phyloP scores from a whole-genome alignment of 2,797 vertebrate species.

The Microcaecilia unicolor region DNA sequence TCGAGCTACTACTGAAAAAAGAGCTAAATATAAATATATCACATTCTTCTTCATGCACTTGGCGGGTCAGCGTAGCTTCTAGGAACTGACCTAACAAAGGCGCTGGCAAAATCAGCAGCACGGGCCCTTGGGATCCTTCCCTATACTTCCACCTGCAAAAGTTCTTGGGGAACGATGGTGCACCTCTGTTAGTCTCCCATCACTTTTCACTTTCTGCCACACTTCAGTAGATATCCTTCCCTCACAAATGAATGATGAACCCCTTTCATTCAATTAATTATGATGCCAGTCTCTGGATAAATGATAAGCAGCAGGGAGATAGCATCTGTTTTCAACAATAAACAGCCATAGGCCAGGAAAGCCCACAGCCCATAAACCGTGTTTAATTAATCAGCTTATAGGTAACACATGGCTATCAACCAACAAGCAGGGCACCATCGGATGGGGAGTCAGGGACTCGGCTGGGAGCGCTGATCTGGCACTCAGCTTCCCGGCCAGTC shows the following conservation, averaged over 20 bases:
- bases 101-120: too few species aligned
- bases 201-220: too few species aligned
- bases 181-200: too few species aligned
- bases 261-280: conserved; percentile 43
- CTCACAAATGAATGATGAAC: conserved; percentile 67
- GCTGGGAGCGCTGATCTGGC: conserved; percentile 6
- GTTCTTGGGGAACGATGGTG: too few species aligned
- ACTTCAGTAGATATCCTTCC: conserved; percentile 7
- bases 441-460: not conserved
- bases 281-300: conserved; percentile 14
- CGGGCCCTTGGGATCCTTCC: too few species aligned
- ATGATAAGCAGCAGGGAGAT: conserved; percentile 21
- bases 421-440: too few species aligned
- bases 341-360: not conserved
- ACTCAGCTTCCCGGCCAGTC: not conserved
- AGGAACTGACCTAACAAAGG: too few species aligned
- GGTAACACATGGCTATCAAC: conserved; percentile 10
- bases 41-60: too few species aligned
- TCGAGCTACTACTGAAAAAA: too few species aligned
- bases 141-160: too few species aligned
- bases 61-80: too few species aligned
- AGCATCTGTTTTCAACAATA: conserved; percentile 20
- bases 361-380: conserved; percentile 6
- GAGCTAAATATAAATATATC: too few species aligned
- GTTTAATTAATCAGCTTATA: conserved; percentile 25